Percentiles rank a stretch among this genome's conserved stretches.
Conservation (phyloP, 1,140 invertebrate genomes). For the Drosophila prosaltans region DNA sequence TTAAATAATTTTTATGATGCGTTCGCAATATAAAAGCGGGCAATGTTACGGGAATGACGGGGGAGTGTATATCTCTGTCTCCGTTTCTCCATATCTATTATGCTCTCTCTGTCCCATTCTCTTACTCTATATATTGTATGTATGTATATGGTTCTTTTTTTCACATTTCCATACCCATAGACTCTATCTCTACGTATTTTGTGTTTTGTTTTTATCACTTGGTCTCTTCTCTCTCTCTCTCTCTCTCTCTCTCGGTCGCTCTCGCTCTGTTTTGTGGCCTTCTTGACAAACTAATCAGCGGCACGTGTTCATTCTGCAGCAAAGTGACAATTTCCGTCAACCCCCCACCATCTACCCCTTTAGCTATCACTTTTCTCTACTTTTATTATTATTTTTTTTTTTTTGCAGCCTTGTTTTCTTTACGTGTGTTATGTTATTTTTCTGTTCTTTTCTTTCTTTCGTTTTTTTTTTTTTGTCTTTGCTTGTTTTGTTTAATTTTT, state of each 20-base stretch:
- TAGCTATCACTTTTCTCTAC: background rate
- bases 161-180: constrained; percentile 1
- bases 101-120: constrained; percentile 1
- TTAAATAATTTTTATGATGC: constrained; percentile 80
- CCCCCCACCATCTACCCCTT: background rate
- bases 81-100: background rate
- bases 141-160: background rate
- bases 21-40: constrained; percentile 52
- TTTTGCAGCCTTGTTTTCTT: constrained; percentile 24
- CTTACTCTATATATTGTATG: too few relatives aligned
- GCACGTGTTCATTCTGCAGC: constrained; percentile 75
- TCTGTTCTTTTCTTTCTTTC: constrained; percentile 18
- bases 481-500: constrained; percentile 30
- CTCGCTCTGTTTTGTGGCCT: constrained; percentile 33
- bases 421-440: constrained; percentile 28
- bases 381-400: constrained; percentile 22
- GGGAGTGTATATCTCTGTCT: constrained; percentile 13
- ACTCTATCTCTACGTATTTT: constrained; percentile 13
- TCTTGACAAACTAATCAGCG: constrained; percentile 69
- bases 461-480: constrained; percentile 12
- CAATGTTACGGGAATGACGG: background rate
- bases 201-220: constrained; percentile 19
- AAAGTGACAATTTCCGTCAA: constrained; percentile 68
- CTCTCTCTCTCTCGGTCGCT: constrained; percentile 32
- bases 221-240: background rate